Evolutionary conservation across 2,113 vertebrate genomes (phyloP).

Genomic region (Gallinago media): DNA sequence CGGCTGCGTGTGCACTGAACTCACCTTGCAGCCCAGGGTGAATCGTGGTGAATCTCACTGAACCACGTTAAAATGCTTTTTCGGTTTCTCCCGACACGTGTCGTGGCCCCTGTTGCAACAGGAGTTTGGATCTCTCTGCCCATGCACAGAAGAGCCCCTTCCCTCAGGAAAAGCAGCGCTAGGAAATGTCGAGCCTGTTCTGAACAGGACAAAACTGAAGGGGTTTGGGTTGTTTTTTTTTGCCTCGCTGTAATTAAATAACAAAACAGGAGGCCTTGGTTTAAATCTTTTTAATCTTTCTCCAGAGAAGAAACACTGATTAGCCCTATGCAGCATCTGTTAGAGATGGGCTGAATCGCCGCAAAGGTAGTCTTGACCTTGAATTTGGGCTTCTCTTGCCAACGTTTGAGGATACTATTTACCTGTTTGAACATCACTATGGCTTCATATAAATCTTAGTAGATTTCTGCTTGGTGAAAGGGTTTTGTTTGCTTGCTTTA

Average conservation of each 20-base stretch:
- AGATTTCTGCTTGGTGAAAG: background rate
- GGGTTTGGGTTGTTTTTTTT: constrained; percentile 1
- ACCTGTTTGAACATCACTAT: background rate
- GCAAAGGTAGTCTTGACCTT: background rate
- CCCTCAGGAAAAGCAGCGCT: background rate
- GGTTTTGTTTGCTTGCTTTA: background rate
- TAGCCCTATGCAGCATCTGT: background rate
- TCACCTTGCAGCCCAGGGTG: background rate
- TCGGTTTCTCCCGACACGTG: accelerated
- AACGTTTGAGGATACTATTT: background rate
- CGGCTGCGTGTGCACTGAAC: background rate
- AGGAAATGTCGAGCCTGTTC: background rate
- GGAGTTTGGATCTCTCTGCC: background rate
- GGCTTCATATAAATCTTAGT: background rate
- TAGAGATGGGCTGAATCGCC: background rate
- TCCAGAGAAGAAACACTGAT: background rate
- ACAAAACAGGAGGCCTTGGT: constrained; percentile 4
- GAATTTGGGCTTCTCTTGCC: background rate
- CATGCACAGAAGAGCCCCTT: background rate
- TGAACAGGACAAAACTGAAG: background rate
- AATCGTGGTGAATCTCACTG: background rate
- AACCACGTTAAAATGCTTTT: background rate
- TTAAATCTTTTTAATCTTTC: constrained; percentile 39
- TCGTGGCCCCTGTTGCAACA: accelerated
- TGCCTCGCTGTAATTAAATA: constrained; percentile 7